Evolutionary conservation across 2,888 invertebrate genomes (phyloP).

Genomic region (Troides helena): DNA sequence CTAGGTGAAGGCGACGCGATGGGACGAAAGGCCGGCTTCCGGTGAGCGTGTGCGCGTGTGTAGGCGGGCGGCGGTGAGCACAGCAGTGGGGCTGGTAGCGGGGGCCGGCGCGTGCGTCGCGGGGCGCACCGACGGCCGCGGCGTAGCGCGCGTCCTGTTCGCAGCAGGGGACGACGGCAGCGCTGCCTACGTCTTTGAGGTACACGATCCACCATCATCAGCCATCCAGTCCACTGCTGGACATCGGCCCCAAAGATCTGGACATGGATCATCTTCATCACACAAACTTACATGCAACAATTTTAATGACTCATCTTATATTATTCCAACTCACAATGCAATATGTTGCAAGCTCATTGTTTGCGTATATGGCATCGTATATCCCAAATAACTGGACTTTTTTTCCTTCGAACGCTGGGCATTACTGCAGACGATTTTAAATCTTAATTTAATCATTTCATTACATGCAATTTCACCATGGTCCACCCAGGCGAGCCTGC

Average conservation of each 20-base stretch:
- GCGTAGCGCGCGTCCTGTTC: constrained; percentile 60
- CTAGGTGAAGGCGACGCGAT: constrained; percentile 69
- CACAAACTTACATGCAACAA: no score
- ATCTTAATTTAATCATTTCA: no score
- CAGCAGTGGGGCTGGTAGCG: background rate
- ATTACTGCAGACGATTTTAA: no score
- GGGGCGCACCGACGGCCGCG: constrained; percentile 51
- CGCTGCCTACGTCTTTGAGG: constrained; percentile 57
- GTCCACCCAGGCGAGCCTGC: constrained; percentile 50
- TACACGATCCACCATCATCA: constrained; percentile 29
- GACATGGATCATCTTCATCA: background rate
- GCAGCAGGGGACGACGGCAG: constrained; percentile 49
- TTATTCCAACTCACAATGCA: no score
- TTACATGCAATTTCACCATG: no score
- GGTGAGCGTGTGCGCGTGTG: constrained; percentile 58
- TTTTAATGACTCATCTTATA: no score
- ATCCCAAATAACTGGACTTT: no score
- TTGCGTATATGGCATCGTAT: no score
- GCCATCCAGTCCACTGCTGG: background rate
- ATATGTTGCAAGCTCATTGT: no score
- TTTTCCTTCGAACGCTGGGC: no score
- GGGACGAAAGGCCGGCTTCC: constrained; percentile 66
- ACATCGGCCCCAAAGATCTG: background rate
- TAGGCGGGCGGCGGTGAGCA: constrained; percentile 35
- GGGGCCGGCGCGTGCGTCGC: constrained; percentile 45